Conservation (phyloP, 1,140 invertebrate genomes). For the Cataglyphis hispanica region DNA sequence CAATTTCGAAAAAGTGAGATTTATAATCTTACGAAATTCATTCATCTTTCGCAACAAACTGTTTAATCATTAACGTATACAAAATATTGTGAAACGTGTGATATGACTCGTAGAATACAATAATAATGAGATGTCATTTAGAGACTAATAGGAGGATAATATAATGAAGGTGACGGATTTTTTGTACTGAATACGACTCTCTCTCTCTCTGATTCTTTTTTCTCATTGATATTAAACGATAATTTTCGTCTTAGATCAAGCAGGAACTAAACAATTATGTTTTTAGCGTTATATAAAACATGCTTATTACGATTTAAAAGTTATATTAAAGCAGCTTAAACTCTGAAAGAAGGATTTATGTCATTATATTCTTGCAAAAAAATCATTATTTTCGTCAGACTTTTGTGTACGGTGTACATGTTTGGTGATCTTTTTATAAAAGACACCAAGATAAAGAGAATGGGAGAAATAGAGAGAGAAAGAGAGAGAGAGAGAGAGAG, state of each 20-base stretch:
- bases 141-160: background rate
- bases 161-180: background rate
- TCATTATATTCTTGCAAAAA: slow-evolving; percentile 60
- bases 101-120: background rate
- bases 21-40: background rate
- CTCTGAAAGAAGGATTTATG: slow-evolving; percentile 57
- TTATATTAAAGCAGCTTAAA: slow-evolving; percentile 14
- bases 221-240: slow-evolving; percentile 7
- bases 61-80: background rate
- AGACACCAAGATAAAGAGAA: background rate
- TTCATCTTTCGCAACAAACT: background rate
- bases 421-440: background rate
- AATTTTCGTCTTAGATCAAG: background rate
- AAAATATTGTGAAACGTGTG: background rate
- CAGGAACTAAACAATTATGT: background rate
- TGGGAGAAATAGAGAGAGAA: background rate
- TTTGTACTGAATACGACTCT: background rate
- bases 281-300: background rate
- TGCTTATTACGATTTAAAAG: background rate
- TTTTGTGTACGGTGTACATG: slow-evolving; percentile 35
- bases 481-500: background rate
- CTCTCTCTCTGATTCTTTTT: background rate
- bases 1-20: no score
- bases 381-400: slow-evolving; percentile 41
- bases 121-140: background rate